Base-by-base conservation (phyloP, 2,113 vertebrate genomes). In the Petroica traversi region DNA sequence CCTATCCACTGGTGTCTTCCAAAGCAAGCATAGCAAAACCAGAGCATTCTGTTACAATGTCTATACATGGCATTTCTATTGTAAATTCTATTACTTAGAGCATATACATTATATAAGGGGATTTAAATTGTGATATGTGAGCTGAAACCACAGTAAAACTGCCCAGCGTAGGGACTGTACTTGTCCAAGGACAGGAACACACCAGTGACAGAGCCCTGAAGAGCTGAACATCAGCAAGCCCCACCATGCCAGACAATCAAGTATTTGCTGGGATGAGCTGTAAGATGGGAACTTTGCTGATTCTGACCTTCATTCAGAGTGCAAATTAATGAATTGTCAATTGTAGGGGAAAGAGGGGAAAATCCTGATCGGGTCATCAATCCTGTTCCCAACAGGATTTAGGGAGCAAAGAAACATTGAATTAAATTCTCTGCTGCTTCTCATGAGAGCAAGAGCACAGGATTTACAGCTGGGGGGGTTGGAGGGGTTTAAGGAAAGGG, bases 171-270 rank as follows among this genome's bases (percentile, higher is more conserved):
- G 7, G 24, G 43, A 15, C 26, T 23, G 19, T 33, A 6, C 31
- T 59, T 72, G 12, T 45, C 34, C 4, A 19, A 81, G 51, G 51
- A 34, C 33, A 41, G 38, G 55, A 73, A 12, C 2, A 8, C 29
- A 8, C 1, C 0, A 5, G 57, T 46, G 33, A 23, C 12, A 34
- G 12, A 51, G 8, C 8, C 51, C 23, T 20, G 1, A 40, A 18
- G 28, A 49, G 11, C 2, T 49, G 72, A 41, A 14, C 9, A 12
- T 36, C 36, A 33, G 36, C 14, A 36, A 89, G 23, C 3, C 13
- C 54, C 55, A 36, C 22, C 24, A 25, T 0, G 0, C 16, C 69
- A 67, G 40, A 11, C 14, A 31, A 20, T 8, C 1, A 3, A 15
- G 25, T 9, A 13, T 71, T 40, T 46, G 19, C 34, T 67, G 38